phyloP scores from a whole-genome alignment of 2,888 invertebrate genomes.

The Acanthosoma haemorrhoidale region DNA sequence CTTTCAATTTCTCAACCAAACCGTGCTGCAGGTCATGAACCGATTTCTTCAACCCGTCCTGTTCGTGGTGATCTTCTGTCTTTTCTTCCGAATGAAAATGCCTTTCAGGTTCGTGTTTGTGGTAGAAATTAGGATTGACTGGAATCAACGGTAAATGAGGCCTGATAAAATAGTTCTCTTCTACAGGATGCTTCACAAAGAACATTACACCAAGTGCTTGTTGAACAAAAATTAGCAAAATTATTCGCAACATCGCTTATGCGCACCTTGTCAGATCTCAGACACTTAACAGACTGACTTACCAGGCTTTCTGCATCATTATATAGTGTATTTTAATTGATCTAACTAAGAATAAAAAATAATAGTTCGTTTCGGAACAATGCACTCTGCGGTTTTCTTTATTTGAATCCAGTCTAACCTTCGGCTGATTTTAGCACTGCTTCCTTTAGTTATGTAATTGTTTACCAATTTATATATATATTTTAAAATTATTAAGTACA shows the following conservation, averaged over 20 bases:
- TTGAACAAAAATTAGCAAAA: no score
- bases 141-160: background rate
- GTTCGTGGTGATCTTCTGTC: background rate
- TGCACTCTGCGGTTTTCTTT: background rate
- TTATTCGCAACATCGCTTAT: no score
- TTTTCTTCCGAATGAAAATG: background rate
- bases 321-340: background rate
- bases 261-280: background rate
- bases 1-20: background rate
- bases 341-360: constrained; percentile 1
- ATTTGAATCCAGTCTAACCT: background rate
- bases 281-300: background rate
- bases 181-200: background rate
- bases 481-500: no score
- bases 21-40: background rate
- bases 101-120: background rate
- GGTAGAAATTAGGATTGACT: background rate
- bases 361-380: background rate
- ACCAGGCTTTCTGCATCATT: background rate
- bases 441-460: no score
- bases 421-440: no score
- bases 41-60: background rate
- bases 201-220: background rate
- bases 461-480: no score
- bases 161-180: background rate